A percentile compares a stretch with the other conserved stretches of the same genome.
Conservation (phyloP, 1,140 invertebrate species). For the Coenobita brevimanus region DNA sequence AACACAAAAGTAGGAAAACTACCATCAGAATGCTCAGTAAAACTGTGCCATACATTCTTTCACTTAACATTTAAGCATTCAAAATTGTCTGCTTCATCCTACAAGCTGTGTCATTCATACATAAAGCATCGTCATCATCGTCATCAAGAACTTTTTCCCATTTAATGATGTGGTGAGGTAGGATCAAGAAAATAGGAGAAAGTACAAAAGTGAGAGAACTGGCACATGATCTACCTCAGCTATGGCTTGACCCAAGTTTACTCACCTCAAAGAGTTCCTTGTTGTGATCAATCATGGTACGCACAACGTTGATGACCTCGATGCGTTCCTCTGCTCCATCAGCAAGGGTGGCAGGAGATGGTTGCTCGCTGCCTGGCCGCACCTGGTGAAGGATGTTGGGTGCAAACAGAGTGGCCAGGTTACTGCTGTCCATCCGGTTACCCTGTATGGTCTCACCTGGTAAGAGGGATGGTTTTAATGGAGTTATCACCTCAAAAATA, state of each 20-base stretch:
- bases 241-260: not conserved
- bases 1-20: too few relatives aligned
- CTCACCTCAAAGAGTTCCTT: conserved; percentile 81
- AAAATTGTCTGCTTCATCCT: too few relatives aligned
- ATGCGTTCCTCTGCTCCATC: conserved; percentile 86
- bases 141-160: too few relatives aligned
- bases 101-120: too few relatives aligned
- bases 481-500: not conserved
- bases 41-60: too few relatives aligned
- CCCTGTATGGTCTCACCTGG: conserved; percentile 81
- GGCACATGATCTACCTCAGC: too few relatives aligned
- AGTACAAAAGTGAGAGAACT: too few relatives aligned
- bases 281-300: conserved; percentile 86
- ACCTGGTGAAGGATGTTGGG: conserved; percentile 92
- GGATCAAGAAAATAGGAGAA: too few relatives aligned
- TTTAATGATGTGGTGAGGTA: too few relatives aligned
- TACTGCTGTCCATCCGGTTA: conserved; percentile 95
- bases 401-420: conserved; percentile 93
- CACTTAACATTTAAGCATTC: too few relatives aligned
- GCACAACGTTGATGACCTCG: conserved; percentile 91
- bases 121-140: too few relatives aligned
- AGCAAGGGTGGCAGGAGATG: conserved; percentile 73
- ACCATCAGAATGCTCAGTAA: too few relatives aligned
- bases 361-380: conserved; percentile 76
- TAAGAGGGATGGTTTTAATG: not conserved